Conservation (phyloP, 2,797 vertebrate genomes). For the Spondyliosoma cantharus region DNA sequence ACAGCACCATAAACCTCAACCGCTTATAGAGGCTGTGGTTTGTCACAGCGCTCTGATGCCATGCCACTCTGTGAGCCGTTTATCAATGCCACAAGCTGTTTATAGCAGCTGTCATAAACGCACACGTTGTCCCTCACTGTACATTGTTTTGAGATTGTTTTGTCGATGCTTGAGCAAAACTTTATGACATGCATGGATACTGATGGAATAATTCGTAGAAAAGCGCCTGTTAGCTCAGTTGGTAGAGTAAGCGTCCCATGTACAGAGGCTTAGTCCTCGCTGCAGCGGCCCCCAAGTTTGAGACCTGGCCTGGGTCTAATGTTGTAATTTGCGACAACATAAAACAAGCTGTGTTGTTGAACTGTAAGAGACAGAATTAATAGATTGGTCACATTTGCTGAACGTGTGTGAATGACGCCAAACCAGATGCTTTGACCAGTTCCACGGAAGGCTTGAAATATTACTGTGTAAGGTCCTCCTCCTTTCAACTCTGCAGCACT, state of each 20-base stretch:
- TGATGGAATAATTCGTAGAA: conserved; percentile 3
- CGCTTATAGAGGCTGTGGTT: conserved; percentile 44
- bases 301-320: too few relatives aligned
- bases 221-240: not conserved
- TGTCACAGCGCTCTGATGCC: conserved; percentile 50
- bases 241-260: too few relatives aligned
- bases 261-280: too few relatives aligned
- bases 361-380: conserved; percentile 3
- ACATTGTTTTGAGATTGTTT: not conserved
- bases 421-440: conserved; percentile 17
- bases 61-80: conserved; percentile 36
- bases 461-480: conserved; percentile 13
- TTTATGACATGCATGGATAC: conserved; percentile 4
- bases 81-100: conserved; percentile 51
- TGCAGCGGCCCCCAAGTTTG: too few relatives aligned
- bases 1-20: conserved; percentile 50
- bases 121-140: not conserved
- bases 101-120: conserved; percentile 52
- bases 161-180: not conserved
- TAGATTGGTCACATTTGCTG: conserved; percentile 3
- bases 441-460: conserved; percentile 6
- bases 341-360: not conserved
- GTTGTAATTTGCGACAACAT: too few relatives aligned
- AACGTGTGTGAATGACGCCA: not conserved
- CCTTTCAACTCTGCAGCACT: not conserved